A percentile compares a stretch with the other conserved stretches of the same genome.
phyloP scores from a whole-genome alignment of 1,140 invertebrate genomes.

The Lycorma delicatula region DNA sequence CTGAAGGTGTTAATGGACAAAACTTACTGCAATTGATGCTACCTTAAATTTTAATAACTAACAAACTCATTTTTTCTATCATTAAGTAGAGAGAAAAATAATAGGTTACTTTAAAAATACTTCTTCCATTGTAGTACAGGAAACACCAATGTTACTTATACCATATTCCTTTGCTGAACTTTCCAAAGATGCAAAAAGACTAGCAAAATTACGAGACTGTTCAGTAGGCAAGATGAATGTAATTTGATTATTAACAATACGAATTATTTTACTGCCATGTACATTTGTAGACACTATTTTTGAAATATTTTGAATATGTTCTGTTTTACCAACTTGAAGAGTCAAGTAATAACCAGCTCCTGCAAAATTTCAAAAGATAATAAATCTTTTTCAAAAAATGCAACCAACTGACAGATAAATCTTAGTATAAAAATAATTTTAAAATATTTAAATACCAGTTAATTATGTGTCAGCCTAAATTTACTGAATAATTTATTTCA shows the following conservation, averaged over 20 bases:
- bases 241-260: neutral
- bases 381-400: too few relatives aligned
- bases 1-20: too few relatives aligned
- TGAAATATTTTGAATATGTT: neutral
- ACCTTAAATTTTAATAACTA: too few relatives aligned
- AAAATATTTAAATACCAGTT: too few relatives aligned
- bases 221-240: conserved; percentile 9
- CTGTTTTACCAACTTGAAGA: neutral
- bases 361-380: neutral
- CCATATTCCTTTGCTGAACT: conserved; percentile 37
- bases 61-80: too few relatives aligned
- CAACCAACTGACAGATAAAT: too few relatives aligned
- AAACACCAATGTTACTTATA: conserved; percentile 49
- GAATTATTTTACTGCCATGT: neutral
- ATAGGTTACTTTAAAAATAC: conserved; percentile 48
- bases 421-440: too few relatives aligned
- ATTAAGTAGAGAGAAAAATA: too few relatives aligned
- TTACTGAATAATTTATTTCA: too few relatives aligned
- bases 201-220: conserved; percentile 33
- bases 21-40: too few relatives aligned
- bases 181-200: conserved; percentile 45
- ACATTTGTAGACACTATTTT: neutral
- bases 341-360: neutral
- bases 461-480: too few relatives aligned
- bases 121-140: conserved; percentile 56